Conservation (phyloP, 1,140 invertebrate genomes). For the Gonioctena quinquepunctata region DNA sequence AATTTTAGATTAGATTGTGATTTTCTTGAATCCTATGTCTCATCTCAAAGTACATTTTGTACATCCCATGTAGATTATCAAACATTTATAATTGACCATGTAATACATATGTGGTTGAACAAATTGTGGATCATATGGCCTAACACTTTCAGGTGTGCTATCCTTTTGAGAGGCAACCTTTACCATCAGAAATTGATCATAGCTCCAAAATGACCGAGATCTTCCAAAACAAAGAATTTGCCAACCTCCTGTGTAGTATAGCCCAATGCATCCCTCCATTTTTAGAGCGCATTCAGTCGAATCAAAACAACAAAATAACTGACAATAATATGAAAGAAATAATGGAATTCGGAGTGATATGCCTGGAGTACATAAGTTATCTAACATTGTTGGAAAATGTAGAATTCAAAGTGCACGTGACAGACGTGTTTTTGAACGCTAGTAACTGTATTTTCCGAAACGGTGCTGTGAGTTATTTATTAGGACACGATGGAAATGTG, state of each 20-base stretch:
- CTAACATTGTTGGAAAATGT: slow-evolving; percentile 42
- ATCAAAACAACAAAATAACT: slow-evolving; percentile 55
- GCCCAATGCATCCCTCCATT: slow-evolving; percentile 61
- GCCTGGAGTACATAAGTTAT: slow-evolving; percentile 61
- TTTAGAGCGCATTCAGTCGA: slow-evolving; percentile 50
- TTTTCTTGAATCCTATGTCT: too few species aligned
- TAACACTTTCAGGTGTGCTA: slow-evolving; percentile 40
- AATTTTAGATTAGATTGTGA: too few species aligned
- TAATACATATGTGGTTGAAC: too few species aligned
- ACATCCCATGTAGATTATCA: too few species aligned
- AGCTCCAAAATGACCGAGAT: slow-evolving; percentile 60
- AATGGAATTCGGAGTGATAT: slow-evolving; percentile 64
- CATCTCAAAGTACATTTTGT: too few species aligned
- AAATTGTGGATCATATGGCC: too few species aligned
- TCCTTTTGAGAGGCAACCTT: slow-evolving; percentile 36
- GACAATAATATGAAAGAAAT: slow-evolving; percentile 61
- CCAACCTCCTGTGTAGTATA: slow-evolving; percentile 60
- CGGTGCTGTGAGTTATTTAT: slow-evolving; percentile 48
- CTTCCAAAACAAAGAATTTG: slow-evolving; percentile 60
- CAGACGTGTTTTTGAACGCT: slow-evolving; percentile 41
- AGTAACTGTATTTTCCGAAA: slow-evolving; percentile 53
- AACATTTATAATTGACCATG: too few species aligned
- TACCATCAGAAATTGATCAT: slow-evolving; percentile 57
- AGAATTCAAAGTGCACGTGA: slow-evolving; percentile 32
- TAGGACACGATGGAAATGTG: slow-evolving; percentile 50